Conservation (phyloP, 1,140 invertebrate species). For the Drosophila arawakana region DNA sequence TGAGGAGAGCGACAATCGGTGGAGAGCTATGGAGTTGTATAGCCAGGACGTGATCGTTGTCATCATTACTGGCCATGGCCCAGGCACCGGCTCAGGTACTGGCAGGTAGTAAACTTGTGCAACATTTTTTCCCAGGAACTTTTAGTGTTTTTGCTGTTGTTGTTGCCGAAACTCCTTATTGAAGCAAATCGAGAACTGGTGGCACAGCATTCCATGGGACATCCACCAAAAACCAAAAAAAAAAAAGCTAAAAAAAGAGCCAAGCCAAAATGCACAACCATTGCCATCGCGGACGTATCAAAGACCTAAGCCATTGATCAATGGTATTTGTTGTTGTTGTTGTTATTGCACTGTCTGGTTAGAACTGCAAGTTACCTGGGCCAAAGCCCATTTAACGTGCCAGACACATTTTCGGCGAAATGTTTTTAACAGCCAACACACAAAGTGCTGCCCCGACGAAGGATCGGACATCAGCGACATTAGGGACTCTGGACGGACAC, state of each 20-base stretch:
- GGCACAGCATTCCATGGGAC: slow-evolving; percentile 80
- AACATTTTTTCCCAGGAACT: slow-evolving; percentile 83
- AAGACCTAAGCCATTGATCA: slow-evolving; percentile 80
- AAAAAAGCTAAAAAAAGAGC: slow-evolving; percentile 6
- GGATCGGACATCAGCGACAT: slow-evolving; percentile 16
- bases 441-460: slow-evolving; percentile 58
- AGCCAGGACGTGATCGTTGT: slow-evolving; percentile 54
- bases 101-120: slow-evolving; percentile 79
- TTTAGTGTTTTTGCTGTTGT: slow-evolving; percentile 20
- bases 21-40: background rate
- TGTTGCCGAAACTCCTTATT: slow-evolving; percentile 66
- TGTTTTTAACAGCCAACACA: slow-evolving; percentile 66
- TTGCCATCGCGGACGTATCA: slow-evolving; percentile 73
- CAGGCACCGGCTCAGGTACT: too few species aligned
- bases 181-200: slow-evolving; percentile 77
- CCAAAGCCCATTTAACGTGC: slow-evolving; percentile 76
- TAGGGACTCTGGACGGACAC: slow-evolving; percentile 26
- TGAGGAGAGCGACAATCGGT: background rate
- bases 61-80: slow-evolving; percentile 29
- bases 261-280: slow-evolving; percentile 51
- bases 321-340: slow-evolving; percentile 61
- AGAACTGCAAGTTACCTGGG: slow-evolving; percentile 78
- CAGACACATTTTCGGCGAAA: slow-evolving; percentile 83
- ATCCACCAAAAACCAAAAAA: slow-evolving; percentile 64
- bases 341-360: slow-evolving; percentile 74